A percentile compares a stretch with the other conserved stretches of the same genome.
Conservation (phyloP, 1,140 invertebrate species). For the Drosophila truncata region DNA sequence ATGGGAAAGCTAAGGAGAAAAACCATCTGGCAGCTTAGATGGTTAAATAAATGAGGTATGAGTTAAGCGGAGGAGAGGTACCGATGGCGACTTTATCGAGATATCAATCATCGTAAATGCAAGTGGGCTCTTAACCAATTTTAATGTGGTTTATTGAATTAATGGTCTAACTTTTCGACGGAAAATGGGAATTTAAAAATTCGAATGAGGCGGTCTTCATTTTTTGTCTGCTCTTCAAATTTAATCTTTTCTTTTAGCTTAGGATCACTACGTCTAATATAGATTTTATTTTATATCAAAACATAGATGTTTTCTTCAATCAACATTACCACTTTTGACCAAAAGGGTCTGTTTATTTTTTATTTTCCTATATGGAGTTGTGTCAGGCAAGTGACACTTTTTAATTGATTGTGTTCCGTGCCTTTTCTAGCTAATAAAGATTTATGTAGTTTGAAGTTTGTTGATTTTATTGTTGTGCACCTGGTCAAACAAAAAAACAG, state of each 20-base stretch:
- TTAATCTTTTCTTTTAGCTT: neutral
- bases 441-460: slow-evolving; percentile 61
- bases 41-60: slow-evolving; percentile 16
- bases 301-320: too few species aligned
- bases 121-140: slow-evolving; percentile 24
- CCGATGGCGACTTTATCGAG: slow-evolving; percentile 24
- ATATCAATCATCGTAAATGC: slow-evolving; percentile 41
- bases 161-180: slow-evolving; percentile 1
- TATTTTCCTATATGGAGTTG: neutral
- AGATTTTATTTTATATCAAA: too few species aligned
- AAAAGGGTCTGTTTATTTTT: slow-evolving; percentile 5
- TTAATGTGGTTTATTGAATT: slow-evolving; percentile 37
- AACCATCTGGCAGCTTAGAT: slow-evolving; percentile 45
- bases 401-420: slow-evolving; percentile 64
- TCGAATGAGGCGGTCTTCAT: too few species aligned
- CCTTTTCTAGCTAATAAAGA: slow-evolving; percentile 69
- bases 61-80: slow-evolving; percentile 7
- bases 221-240: too few species aligned
- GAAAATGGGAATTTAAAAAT: neutral
- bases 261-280: too few species aligned
- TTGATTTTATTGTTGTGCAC: slow-evolving; percentile 62
- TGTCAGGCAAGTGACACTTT: slow-evolving; percentile 59
- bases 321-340: too few species aligned
- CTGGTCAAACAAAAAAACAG: slow-evolving; percentile 61
- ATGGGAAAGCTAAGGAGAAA: slow-evolving; percentile 8